Percentiles rank a stretch among this genome's conserved stretches.
Evolutionary conservation across 2,797 vertebrate species (phyloP).

Genomic region (Ptychobarbus kaznakovi): DNA sequence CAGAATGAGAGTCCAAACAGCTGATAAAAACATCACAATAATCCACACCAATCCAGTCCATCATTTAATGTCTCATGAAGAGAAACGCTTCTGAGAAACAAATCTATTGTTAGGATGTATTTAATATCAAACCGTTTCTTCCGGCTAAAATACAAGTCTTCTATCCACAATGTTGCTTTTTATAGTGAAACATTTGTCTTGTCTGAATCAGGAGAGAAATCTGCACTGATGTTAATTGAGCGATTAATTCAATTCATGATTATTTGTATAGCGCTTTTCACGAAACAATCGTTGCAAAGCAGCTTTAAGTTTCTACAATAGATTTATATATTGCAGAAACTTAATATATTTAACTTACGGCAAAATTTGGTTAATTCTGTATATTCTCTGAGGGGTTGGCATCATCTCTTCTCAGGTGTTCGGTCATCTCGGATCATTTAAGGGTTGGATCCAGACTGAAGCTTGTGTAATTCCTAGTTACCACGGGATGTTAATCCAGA

Average conservation of each 20-base stretch:
- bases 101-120: background rate
- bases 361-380: no score
- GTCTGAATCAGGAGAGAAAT: background rate
- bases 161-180: background rate
- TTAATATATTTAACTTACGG: no score
- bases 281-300: no score
- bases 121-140: background rate
- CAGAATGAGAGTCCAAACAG: background rate
- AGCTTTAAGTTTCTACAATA: no score
- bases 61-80: background rate
- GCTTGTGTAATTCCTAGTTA: no score
- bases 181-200: background rate
- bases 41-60: background rate
- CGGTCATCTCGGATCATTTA: no score
- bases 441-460: no score
- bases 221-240: background rate
- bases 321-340: no score
- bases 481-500: no score
- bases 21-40: background rate
- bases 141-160: background rate
- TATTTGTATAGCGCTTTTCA: no score
- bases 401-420: no score
- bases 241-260: background rate
- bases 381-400: no score
- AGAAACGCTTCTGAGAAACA: background rate